Evolutionary conservation across 2,888 invertebrate genomes (phyloP), one percentile per base, ranked within the genome.

Genomic region (Drosophila mulleri): DNA sequence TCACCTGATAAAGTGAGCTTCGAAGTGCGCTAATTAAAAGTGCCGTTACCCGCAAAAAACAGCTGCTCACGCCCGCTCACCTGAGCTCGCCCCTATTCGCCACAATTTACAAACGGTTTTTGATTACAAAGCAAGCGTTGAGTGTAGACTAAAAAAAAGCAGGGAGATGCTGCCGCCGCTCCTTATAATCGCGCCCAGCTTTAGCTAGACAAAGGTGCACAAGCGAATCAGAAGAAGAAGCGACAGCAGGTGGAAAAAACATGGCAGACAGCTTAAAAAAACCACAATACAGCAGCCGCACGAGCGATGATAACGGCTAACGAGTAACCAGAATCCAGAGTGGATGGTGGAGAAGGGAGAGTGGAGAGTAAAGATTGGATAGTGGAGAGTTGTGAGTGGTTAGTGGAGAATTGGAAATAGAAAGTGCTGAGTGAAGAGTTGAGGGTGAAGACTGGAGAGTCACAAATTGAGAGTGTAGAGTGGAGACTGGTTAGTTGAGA

Each of bases 21-120:
- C 70, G 72, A 82, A 82, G 80, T 79, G 76, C 69, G 83, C 80
- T 81, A 81, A 81, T 81, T 81, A 81, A 81, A 81, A 82, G 71
- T 63, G 66, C 66, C 72, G 68, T 67, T 78, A 60, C 67, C 80
- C 67, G 39, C 63, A 75, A 67, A 70, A 54, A 54, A 23, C 65
- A 67, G 61, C 69, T 57, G 39, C 61, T 35, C 26, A 48, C 62
- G 44, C 61, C 67, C 29, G 23, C 37, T 39, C 23, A 16, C 45
- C n/a, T 18, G 20, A 2, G 45, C 39, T 32, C 48, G 41, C 47
- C 47, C 54, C 41, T 2, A 5, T 16, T 16, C 20, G 41, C 54
- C 53, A n/a, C 75, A 62, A 41, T 80, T 72, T 64, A 75, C 80
- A 75, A 75, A 72, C 79, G 72, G 80, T 68, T 82, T 77, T 64